Evolutionary conservation across 1,140 invertebrate species (phyloP), one percentile per base, ranked within the genome.

Genomic region (Tetragnatha versicolor): DNA sequence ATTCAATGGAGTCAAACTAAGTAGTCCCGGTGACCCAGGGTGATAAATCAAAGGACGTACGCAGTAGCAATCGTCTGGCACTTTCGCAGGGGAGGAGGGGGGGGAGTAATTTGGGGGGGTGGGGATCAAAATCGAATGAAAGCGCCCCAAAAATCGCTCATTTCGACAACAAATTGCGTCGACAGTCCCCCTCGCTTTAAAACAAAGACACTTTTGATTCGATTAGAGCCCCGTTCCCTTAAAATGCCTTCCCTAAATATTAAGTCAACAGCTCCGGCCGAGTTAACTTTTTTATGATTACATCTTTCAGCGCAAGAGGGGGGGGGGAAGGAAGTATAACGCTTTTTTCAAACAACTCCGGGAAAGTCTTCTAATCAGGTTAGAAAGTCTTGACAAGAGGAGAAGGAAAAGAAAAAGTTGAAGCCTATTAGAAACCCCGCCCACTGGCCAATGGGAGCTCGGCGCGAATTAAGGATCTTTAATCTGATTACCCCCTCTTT

Each of bases 271-370:
- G 45, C 61, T 66, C 42, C 33, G n/a, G 12, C n/a, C 5, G 29
- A 77, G 60, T 77, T 77, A 77, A 66, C 47, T 77, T 77, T 77
- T 77, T 77, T 77, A 73, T 73, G 70, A 73, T 73, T 73, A 61
- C 61, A 73, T 73, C 47, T 49, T 42, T 53, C 22, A 60, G 25
- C 17, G 9, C 12, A 14, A 14, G 35, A 25, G 7, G 14, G n/a
- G 31, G 31, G 20, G 37, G 12, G 22, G 51, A 37, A 14, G 12
- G 27, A 4, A n/a, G 29, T 6, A n/a, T 7, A 29, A 51, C 10
- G 1, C 17, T 35, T 42, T 29, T 35, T 45, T 42, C n/a, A 42
- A 33, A 29, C 22, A 33, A 27, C 39, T 53, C 37, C 37, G 20
- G 25, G 31, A 22, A 77, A 77, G 73, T 61, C 55, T 77, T 77